Evolutionary conservation across 1,140 invertebrate species (phyloP), one percentile per base, ranked within the genome.

Genomic region (Zaprionus inermis): DNA sequence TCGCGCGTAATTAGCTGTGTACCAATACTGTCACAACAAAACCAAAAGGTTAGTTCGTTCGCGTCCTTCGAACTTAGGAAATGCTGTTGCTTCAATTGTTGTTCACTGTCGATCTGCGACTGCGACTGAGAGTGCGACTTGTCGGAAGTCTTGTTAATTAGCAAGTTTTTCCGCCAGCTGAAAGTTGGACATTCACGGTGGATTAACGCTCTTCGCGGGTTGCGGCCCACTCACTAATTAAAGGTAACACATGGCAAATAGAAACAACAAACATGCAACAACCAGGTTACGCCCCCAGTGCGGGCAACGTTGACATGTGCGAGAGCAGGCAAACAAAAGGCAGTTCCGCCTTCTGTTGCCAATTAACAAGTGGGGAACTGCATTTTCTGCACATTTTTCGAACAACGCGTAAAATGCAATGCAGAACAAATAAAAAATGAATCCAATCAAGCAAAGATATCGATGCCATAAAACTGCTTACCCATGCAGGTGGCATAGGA

Each of bases 1-100:
- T 79, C 74, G 69, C 74, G 76, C 67, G 69, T 79, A 86, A 88
- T 86, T 86, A 78, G 79, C 79, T 83, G 76, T 85, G 71, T 63
- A 67, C 30, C 30, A 10, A 32, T 32, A 32, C 30, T 9, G 10
- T 6, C 7, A 6, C 30, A 32, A 32, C 30, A 32, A n/a, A 16
- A 7, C 38, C n/a, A 16, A 7, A n/a, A n/a, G n/a, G n/a, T 16
- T 5, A 24, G 22, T 32, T 24, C 32, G 7, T 24, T 20, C 32
- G 41, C 61, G 70, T 70, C 60, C 66, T 71, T 71, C 78, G 79
- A 72, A 70, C 65, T 70, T 67, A 55, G 68, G 41, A 81, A 65
- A 66, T 78, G 57, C 52, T 57, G 52, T 36, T 69, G 56, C 44
- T 38, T 57, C 70, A 55, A 76, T 55, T 28, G 3, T 28, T 28